Percentiles rank a stretch among this genome's conserved stretches.
Conservation (phyloP, 2,113 vertebrate species). For the Puffinus mauretanicus region DNA sequence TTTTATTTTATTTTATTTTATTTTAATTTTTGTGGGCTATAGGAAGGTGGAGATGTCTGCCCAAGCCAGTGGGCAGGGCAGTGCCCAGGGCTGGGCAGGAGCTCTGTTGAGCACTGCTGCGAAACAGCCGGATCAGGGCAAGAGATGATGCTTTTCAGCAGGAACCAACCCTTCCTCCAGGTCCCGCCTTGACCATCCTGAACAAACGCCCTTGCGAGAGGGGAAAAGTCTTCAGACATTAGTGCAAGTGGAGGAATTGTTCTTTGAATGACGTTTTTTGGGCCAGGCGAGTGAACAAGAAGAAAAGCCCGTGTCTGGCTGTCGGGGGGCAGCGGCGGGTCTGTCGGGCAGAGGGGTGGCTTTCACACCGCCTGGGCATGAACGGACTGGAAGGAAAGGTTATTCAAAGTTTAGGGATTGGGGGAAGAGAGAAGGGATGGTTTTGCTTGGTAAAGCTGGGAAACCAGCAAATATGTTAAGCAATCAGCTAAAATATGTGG, state of each 20-base stretch:
- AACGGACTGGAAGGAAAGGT: no score
- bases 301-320: background rate
- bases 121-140: fast-evolving
- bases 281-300: background rate
- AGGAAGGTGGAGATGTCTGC: background rate
- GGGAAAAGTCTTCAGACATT: fast-evolving
- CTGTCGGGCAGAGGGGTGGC: background rate
- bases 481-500: background rate
- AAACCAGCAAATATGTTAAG: background rate
- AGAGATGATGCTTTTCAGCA: background rate
- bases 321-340: fast-evolving
- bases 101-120: background rate
- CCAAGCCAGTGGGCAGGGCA: background rate
- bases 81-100: background rate
- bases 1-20: background rate
- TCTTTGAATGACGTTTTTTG: background rate
- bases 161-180: background rate
- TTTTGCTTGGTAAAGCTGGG: background rate
- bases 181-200: background rate
- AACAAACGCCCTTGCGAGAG: fast-evolving
- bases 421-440: background rate
- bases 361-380: fast-evolving
- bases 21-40: fast-evolving
- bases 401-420: background rate
- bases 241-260: background rate